Conservation (phyloP, 2,113 vertebrate species). For the Ariopsis seemanni region DNA sequence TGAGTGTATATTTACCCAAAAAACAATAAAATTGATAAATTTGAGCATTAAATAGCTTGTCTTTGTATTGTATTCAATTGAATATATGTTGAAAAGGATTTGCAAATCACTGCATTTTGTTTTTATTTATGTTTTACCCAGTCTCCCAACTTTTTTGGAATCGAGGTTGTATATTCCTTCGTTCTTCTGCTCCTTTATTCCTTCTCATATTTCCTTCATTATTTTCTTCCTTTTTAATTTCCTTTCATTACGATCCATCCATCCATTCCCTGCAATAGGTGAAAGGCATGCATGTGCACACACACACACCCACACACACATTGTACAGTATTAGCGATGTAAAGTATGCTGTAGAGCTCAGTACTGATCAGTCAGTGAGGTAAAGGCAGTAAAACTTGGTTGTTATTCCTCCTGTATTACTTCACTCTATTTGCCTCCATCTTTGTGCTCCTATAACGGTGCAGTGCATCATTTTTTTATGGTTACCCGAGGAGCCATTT, state of each 20-base stretch:
- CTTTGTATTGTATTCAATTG: too few relatives aligned
- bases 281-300: background rate
- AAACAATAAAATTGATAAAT: too few relatives aligned
- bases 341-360: slow-evolving; percentile 74
- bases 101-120: too few relatives aligned
- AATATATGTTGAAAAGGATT: too few relatives aligned
- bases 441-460: slow-evolving; percentile 81
- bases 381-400: slow-evolving; percentile 79
- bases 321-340: background rate
- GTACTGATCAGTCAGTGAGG: slow-evolving; percentile 87
- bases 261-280: background rate
- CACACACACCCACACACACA: background rate
- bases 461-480: slow-evolving; percentile 99
- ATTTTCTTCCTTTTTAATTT: background rate
- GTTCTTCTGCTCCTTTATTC: background rate
- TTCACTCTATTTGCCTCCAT: slow-evolving; percentile 89
- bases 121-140: too few relatives aligned
- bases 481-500: slow-evolving; percentile 99
- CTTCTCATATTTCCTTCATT: background rate
- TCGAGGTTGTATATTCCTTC: too few relatives aligned
- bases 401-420: slow-evolving; percentile 78
- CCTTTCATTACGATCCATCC: background rate
- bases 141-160: too few relatives aligned
- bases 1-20: too few relatives aligned
- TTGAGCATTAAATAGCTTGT: too few relatives aligned